Percentiles rank a stretch among this genome's conserved stretches.
These are phyloP conservation scores for Rana temporaria DNA, from an alignment of 2,113 vertebrate species.

Conservation along the genomic window DNA sequence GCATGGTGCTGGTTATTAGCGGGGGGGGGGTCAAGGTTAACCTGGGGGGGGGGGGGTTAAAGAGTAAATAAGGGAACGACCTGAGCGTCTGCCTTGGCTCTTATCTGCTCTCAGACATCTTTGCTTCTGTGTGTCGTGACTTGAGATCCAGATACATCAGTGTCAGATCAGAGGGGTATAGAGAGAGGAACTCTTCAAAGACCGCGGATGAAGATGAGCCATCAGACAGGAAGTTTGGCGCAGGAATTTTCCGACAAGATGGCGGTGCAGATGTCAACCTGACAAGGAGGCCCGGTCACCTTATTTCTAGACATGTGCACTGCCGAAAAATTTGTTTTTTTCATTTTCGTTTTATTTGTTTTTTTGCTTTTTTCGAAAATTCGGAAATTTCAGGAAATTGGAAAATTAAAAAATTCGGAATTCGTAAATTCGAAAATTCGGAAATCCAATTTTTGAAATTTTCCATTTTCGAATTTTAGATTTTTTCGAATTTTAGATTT, in stretches of 20 bases:
- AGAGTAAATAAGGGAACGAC: slow-evolving; percentile 5
- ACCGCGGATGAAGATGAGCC: not conserved
- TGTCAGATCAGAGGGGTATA: not conserved
- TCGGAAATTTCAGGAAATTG: too few species aligned
- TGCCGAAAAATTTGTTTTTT: too few species aligned
- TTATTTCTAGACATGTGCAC: too few species aligned
- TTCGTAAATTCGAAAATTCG: too few species aligned
- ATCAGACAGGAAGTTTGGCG: not conserved
- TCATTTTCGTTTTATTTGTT: too few species aligned
- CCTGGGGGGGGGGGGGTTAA: not conserved
- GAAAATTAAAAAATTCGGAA: too few species aligned
- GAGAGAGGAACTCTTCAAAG: not conserved
- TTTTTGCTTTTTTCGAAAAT: too few species aligned
- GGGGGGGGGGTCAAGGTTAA: not conserved
- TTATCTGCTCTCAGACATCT: not conserved
- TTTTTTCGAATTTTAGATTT: too few species aligned
- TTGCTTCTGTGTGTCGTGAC: not conserved
- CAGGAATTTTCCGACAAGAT: not conserved
- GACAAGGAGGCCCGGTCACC: too few species aligned
- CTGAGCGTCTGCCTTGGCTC: not conserved
- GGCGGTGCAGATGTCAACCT: not conserved
- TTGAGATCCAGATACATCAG: not conserved
- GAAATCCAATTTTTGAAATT: too few species aligned
- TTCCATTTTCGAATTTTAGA: too few species aligned
- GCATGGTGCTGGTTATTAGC: not conserved